phyloP scores from a whole-genome alignment of 2,888 invertebrate species.

The Drosophila barbarae region DNA sequence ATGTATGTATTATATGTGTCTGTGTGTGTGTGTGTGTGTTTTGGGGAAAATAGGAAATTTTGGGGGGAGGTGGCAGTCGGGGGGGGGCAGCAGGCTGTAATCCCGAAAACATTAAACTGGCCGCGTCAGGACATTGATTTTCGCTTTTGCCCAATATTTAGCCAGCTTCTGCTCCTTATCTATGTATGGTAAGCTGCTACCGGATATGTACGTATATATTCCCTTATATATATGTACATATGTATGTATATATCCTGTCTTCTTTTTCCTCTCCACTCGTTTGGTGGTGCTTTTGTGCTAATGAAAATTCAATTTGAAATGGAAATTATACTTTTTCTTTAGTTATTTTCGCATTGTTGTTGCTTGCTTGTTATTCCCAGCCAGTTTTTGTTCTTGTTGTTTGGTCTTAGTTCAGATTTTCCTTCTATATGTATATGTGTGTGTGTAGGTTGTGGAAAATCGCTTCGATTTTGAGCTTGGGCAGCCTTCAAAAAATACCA shows the following conservation, averaged over 20 bases:
- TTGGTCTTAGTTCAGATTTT: constrained; percentile 25
- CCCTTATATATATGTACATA: neutral
- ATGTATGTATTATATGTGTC: neutral
- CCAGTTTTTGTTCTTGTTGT: constrained; percentile 11
- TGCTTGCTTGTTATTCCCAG: constrained; percentile 21
- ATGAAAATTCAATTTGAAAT: constrained; percentile 59
- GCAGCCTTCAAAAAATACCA: constrained; percentile 25
- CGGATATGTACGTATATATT: constrained; percentile 1
- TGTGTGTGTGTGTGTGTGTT: neutral
- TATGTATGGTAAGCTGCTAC: constrained; percentile 22
- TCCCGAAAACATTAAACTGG: constrained; percentile 46
- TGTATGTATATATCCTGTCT: neutral
- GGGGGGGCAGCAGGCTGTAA: constrained; percentile 39
- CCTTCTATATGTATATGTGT: neutral
- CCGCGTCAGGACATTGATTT: constrained; percentile 52
- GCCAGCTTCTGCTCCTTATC: constrained; percentile 25
- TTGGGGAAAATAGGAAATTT: constrained; percentile 14
- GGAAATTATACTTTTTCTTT: constrained; percentile 49
- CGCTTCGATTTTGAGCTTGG: constrained; percentile 26
- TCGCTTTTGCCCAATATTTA: constrained; percentile 45
- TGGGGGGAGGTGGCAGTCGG: neutral
- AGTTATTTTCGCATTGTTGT: constrained; percentile 42
- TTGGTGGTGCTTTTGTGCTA: constrained; percentile 38
- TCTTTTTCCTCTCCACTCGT: constrained; percentile 5
- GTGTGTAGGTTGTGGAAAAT: constrained; percentile 32